Evolutionary conservation across 2,113 vertebrate species (phyloP), one percentile per base, ranked within the genome.

Genomic region (Cynocephalus volans): DNA sequence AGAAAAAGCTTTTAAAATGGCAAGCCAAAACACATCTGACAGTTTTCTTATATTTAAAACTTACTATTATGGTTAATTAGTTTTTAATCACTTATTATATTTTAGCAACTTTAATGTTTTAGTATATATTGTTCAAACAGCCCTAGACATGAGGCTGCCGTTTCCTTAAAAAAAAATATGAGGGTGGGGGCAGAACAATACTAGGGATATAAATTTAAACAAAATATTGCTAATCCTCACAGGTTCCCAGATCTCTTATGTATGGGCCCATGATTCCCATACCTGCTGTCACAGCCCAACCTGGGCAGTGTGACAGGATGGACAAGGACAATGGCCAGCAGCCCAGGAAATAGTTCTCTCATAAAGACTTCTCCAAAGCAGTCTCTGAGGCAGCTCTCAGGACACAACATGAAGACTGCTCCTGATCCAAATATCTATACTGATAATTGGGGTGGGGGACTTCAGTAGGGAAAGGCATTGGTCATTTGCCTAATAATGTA

Each of bases 21-120:
- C 31, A 97, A 24, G 11, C 17, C 80, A 79, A 95, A 72, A 85
- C 21, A 70, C 45, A 93, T 64, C 54, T 62, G 79, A 79, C 8
- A 45, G n/a, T 62, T 93, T 92, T 69, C 79, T 56, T 85, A 21
- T 86, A 75, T 86, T 75, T 90, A 85, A 91, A 89, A 86, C 3
- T 62, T 87, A 94, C 11, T 70, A 6, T 58, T 11, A 93, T 28
- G 24, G 13, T 77, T 90, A 83, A 85, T 69, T 94, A 26, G 67
- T 75, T 90, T 95, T 72, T 77, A 41, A 76, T 85, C 70, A 67
- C 8, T 79, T 93, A 64, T 19, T 75, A 36, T 33, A 80, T 69
- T 73, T 97, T 88, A 94, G 62, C 52, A 89, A 79, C 5, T 76
- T 14, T 45, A 88, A 90, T 64, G 45, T 77, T 92, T 89, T 73